Evolutionary conservation across 2,888 invertebrate species (phyloP), one percentile per base, ranked within the genome.

Genomic region (Autographa gamma): DNA sequence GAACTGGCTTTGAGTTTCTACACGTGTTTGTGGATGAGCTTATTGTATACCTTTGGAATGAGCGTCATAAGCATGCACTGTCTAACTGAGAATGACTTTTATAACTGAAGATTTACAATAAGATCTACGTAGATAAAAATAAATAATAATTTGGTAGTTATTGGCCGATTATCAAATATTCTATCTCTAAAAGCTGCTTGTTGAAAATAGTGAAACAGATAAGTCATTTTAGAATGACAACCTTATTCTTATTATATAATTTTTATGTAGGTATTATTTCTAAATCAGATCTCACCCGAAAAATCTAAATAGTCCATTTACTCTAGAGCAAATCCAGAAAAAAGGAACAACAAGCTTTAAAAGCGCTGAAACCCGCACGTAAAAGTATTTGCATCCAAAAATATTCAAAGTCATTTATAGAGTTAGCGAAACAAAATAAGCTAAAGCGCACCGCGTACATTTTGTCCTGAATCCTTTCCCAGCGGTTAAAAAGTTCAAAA

Each of bases 401-500:
- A 82, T 77, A 77, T 68, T 72, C 71, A 66, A 71, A 68, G 74
- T 71, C 70, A 74, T 80, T 77, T 82, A 80, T 67, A 71, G 69
- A 80, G 74, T 84, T 81, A 69, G 71, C 67, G 66, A 68, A 79
- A 81, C 76, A 71, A 84, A 84, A 84, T 83, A 81, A 78, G 59
- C 78, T 70, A 83, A 84, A 84, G 79, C 76, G 82, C 79, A 73
- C 81, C 83, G 75, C 82, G 81, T 82, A 85, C 81, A 83, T 83
- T 85, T 80, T 74, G 80, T 80, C 73, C 69, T 32, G 66, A 86
- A 83, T 84, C 83, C 81, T 85, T 86, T 85, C 81, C 70, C 74
- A 63, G 32, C 61, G 68, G 73, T 74, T 75, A 77, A 85, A 85
- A 88, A 86, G 81, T 83, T 86, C 69, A 78, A 83, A 86, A 86